Base-by-base conservation (phyloP, 2,888 invertebrate genomes). In the Branchipolynoe longqiensis region DNA sequence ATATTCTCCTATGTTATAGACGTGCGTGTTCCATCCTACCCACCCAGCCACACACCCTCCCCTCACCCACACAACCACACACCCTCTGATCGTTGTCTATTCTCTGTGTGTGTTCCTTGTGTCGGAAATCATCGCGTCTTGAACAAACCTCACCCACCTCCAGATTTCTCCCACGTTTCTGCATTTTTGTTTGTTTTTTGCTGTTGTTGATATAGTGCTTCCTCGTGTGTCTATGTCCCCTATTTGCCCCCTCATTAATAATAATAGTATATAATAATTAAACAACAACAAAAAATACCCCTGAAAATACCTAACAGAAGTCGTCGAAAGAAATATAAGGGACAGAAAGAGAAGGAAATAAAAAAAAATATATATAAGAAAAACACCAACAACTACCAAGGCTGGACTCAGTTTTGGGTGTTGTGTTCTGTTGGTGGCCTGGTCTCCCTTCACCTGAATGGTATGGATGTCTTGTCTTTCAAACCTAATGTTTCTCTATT, bases 401-500 rank as follows among this genome's bases (percentile, higher is more conserved):
- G 69, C 69, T 69, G 33, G 69, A 69, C 69, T 33, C n/a, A n/a
- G n/a, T n/a, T n/a, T 69, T 69, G 12, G 69, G 69, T 69, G 78
- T 78, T 78, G 48, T 48, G 54, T 78, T 78, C 31, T 48, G 18
- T n/a, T 78, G 48, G 78, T 78, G 78, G 48, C n/a, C 41, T 78
- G 78, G 78, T 78, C 78, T 78, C n/a, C n/a, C n/a, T 78, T 78
- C 78, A 78, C 41, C 78, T 78, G 48, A 78, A 41, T 78, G 78
- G 78, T 78, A 78, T 78, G 78, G 78, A 78, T 78, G 78, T 78
- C 78, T 48, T 78, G 82, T 82, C 58, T 82, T 56, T 82, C 82
- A 58, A 58, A 59, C 58, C 82, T 82, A 82, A 82, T 59, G 82
- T 82, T 82, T 73, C 73, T 73, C 62, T 84, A 78, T 84, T 84